Evolutionary conservation across 1,140 invertebrate genomes (phyloP), one percentile per base, ranked within the genome.

Genomic region (Heliothis virescens): DNA sequence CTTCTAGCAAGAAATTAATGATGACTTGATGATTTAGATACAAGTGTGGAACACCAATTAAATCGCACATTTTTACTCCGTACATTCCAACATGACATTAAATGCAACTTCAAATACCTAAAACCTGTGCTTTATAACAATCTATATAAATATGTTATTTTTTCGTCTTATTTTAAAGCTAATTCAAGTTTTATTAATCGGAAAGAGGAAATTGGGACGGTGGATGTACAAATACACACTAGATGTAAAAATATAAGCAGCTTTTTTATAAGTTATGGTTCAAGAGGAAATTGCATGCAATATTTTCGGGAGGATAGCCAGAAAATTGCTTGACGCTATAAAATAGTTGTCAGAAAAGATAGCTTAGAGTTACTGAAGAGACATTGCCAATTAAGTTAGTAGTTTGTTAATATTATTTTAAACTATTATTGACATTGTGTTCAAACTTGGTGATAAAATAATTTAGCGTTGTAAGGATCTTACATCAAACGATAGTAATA

Each of bases 91-190:
- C 75, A 57, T 65, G 90, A 92, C 90, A 92, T 90, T 93, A 92
- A 92, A 94, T 94, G 92, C 92, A 93, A 91, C 90, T 90, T 91
- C 85, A 85, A 92, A 87, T 91, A 90, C 91, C 91, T 94, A 94
- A 84, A 92, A 94, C 93, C 92, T 92, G 91, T 94, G 92, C 92
- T 91, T 92, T 86, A 89, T 94, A 94, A 94, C 93, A 94, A 92
- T 94, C 90, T 94, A 94, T 93, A 92, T 94, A 93, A 90, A 91
- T 93, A 94, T 92, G 87, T 91, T 86, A 85, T 87, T 92, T 90
- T 86, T 88, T 86, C 80, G 79, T 87, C 79, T 87, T 87, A 89
- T 77, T 87, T 93, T 92, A 93, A 94, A 93, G 90, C 90, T 93
- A 94, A 91, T 91, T 88, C 82, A 91, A 91, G 88, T 86, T 89